Conservation (phyloP, 37 sponge, comb jelly and placozoan species). For the Halichondria panicea region DNA sequence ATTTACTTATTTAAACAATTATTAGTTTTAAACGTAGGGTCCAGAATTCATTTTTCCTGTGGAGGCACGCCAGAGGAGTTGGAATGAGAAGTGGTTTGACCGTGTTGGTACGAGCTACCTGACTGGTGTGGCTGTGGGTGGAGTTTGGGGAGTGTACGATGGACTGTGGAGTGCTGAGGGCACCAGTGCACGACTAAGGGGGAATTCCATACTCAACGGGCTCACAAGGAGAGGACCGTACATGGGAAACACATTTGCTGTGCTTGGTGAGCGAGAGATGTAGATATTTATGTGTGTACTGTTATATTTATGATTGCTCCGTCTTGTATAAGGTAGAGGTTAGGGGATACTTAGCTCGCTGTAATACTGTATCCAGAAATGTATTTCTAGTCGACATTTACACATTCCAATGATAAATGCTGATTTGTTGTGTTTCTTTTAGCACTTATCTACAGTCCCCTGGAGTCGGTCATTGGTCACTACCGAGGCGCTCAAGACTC, state of each 20-base stretch:
- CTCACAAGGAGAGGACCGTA: conserved; percentile 77
- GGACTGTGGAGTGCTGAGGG: conserved; percentile 52
- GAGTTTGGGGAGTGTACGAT: conserved; percentile 66
- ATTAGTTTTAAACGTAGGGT: conserved; percentile 14
- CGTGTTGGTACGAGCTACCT: conserved; percentile 59
- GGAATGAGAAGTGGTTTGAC: conserved; percentile 72
- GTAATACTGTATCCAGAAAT: neutral
- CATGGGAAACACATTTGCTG: conserved; percentile 66
- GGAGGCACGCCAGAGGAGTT: conserved; percentile 46
- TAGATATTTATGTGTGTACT: conserved; percentile 1
- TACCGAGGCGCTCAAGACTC: conserved; percentile 51
- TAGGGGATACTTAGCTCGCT: neutral
- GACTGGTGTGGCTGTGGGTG: conserved; percentile 56
- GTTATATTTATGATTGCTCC: conserved; percentile 12
- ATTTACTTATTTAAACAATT: neutral
- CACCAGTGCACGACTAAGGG: conserved; percentile 22
- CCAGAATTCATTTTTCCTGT: conserved; percentile 85
- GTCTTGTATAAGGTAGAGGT: neutral
- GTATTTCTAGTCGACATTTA: neutral
- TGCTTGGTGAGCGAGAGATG: conserved; percentile 51
- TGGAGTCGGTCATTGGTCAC: conserved; percentile 46
- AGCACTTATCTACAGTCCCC: conserved; percentile 72
- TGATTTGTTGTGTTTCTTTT: too few species aligned
- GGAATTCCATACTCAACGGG: conserved; percentile 63
- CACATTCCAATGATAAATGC: neutral